A percentile compares a stretch with the other conserved stretches of the same genome.
Conservation (phyloP, 2,797 vertebrate genomes). For the Bovichtus variegatus region DNA sequence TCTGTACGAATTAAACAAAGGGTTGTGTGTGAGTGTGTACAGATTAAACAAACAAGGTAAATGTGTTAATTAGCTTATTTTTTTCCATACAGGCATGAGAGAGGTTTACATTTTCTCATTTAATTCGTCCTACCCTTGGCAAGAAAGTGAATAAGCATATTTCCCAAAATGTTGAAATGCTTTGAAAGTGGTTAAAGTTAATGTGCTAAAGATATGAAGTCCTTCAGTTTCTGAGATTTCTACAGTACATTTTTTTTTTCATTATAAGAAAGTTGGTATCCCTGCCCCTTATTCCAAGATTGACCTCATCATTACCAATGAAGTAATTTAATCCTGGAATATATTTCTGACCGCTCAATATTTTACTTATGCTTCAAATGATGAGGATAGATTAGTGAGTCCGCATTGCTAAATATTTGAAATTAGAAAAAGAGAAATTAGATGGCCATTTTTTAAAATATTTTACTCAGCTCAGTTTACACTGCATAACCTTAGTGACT, state of each 20-base stretch:
- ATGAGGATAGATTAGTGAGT: slow-evolving; percentile 1
- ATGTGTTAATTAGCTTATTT: not conserved
- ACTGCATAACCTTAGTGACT: not conserved
- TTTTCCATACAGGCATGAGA: not conserved
- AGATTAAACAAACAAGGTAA: not conserved
- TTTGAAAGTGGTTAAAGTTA: not conserved
- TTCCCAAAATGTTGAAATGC: not conserved
- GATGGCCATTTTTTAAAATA: not conserved
- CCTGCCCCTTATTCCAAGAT: not conserved
- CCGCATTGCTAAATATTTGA: not conserved
- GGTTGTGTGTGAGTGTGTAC: not conserved
- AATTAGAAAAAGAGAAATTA: not conserved
- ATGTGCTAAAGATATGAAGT: not conserved
- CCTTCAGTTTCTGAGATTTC: not conserved
- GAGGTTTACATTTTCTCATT: not conserved
- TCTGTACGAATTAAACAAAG: not conserved
- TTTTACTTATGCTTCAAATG: slow-evolving; percentile 1
- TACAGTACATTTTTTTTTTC: not conserved
- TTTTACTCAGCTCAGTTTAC: not conserved
- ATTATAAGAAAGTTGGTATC: not conserved
- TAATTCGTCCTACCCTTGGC: not conserved
- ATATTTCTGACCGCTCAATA: not conserved
- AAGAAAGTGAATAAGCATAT: not conserved
- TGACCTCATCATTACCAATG: not conserved
- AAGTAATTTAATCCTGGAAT: not conserved